Evolutionary conservation across 2,797 vertebrate species (phyloP).

Genomic region (Hirundo rustica): DNA sequence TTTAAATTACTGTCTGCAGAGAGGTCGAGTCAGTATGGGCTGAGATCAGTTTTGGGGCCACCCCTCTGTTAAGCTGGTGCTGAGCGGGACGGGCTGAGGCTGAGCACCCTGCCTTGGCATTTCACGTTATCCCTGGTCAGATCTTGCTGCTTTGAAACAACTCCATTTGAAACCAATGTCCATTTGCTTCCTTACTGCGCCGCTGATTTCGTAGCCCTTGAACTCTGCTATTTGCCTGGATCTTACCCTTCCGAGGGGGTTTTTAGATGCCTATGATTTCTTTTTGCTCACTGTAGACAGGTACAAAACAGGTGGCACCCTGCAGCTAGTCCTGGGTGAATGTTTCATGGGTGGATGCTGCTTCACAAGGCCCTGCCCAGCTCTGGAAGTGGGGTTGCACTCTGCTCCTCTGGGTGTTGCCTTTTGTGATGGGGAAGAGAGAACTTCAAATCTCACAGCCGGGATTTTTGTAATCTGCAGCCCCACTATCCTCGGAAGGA

Average conservation of each 20-base stretch:
- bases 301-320: not conserved
- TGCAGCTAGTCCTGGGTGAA: not conserved
- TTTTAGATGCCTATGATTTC: not conserved
- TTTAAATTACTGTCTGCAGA: not conserved
- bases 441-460: not conserved
- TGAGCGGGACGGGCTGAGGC: not conserved
- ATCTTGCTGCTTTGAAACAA: not conserved
- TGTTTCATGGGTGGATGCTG: rapidly evolving
- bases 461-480: not conserved
- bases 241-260: not conserved
- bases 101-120: not conserved
- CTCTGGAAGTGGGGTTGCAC: not conserved
- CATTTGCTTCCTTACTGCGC: not conserved
- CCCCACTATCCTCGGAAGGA: not conserved
- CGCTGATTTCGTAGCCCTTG: not conserved
- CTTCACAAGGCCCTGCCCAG: not conserved
- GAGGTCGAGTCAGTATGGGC: not conserved
- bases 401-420: not conserved
- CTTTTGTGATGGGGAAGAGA: not conserved
- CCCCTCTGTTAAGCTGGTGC: not conserved
- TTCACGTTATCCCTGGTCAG: not conserved
- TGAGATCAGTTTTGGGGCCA: not conserved
- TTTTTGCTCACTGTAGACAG: not conserved
- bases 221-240: not conserved
- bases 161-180: not conserved